Base-by-base conservation (phyloP, 2,797 vertebrate species). In the Balearica regulorum region DNA sequence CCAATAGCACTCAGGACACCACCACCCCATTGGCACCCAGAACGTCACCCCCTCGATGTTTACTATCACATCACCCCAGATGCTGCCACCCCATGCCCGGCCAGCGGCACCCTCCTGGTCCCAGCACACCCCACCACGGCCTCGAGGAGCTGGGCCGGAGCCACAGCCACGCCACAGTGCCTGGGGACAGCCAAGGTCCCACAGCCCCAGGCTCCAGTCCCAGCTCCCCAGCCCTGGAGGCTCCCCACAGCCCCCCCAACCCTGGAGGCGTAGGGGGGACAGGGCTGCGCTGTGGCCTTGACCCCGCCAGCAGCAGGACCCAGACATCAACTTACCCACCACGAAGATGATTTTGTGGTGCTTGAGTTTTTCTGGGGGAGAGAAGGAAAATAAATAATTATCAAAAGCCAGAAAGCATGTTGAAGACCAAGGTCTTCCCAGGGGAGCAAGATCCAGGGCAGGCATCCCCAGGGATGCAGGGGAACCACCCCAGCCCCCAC, bases 301-400 rank as follows among this genome's bases (percentile, higher is more conserved):
- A 87, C 14, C 58, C 70, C 17, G 5, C 3, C 44, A 88, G 35
- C 1, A 4, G 70, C 58, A 87, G 49, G 43, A 91, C 10, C 12
- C 0, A 0, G 29, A 28, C 21, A 29, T 22, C 29, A 58, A 99
- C 99, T 99, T 97, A 99, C 99, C 99, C 93, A 99, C 99, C 78
- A 99, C 99, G 13, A 99, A 99, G 98, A 99, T 99, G 98, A 99
- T 99, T 98, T 99, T 99, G 87, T 98, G 97, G 64, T 99, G 98
- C 97, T 99, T 99, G 93, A 99, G 98, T 97, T 99, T 99, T 87
- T 99, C 99, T 99, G 98, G 41, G 97, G 77, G 96, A 62, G 20
- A 97, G 46, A 76, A 82, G 80, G 25, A 44, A 20, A 78, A 48
- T 13, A 55, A 35, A 8, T 4, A 21, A 62, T 46, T 54, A 55